Percentiles rank a stretch among this genome's conserved stretches.
Evolutionary conservation across 2,113 vertebrate species (phyloP).

Genomic region (Petaurus breviceps): DNA sequence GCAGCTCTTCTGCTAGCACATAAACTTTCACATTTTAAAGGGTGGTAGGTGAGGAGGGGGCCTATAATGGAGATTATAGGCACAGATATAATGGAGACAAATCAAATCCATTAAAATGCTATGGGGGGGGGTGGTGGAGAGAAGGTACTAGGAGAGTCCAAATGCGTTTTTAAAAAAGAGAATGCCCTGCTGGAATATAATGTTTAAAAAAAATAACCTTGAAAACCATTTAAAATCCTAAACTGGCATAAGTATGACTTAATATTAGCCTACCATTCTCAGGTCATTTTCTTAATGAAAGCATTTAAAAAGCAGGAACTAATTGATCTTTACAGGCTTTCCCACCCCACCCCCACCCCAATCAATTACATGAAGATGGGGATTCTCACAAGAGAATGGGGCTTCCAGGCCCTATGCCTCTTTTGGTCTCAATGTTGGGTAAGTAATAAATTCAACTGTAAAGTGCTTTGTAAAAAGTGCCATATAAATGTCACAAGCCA

Average conservation of each 20-base stretch:
- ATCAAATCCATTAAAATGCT: neutral
- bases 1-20: constrained; percentile 1
- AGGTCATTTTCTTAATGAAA: neutral
- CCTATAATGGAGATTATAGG: neutral
- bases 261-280: neutral
- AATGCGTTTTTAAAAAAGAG: neutral
- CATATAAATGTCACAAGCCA: constrained; percentile 11
- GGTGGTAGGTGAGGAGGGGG: neutral
- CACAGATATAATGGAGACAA: neutral
- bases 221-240: neutral
- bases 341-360: neutral
- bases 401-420: neutral
- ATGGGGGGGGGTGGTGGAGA: neutral
- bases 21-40: constrained; percentile 12
- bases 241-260: neutral
- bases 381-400: neutral
- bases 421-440: neutral
- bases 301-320: neutral
- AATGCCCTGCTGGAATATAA: neutral
- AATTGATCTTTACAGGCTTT: neutral
- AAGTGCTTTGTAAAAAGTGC: neutral
- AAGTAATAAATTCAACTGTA: neutral
- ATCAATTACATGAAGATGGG: neutral
- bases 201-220: neutral
- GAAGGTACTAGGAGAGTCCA: neutral